Base-by-base conservation (phyloP, 2,113 vertebrate species). In the Mesitornis unicolor region DNA sequence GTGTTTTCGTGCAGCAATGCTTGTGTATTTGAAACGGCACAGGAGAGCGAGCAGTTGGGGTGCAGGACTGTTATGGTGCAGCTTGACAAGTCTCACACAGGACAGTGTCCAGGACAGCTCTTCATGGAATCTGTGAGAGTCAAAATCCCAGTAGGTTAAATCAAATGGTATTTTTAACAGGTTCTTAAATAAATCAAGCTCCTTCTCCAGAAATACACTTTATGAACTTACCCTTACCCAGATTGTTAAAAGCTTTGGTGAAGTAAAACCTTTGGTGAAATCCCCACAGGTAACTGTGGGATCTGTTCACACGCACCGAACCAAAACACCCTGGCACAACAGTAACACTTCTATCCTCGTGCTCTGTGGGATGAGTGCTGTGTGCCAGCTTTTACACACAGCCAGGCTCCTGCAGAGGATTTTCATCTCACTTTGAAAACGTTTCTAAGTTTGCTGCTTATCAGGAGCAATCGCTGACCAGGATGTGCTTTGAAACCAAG, bases 401-500 rank as follows among this genome's bases (percentile, higher is more conserved):
- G 63, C 19, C 12, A 2, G 24, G 47, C n/a, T 15, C 33, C 15
- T 2, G 38, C 47, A 26, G 29, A 43, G 75, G 33, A 8, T 61
- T 69, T 68, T 47, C 69, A 31, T 14, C 56, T 31, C 21, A 3
- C 48, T 60, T 10, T 43, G 69, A 75, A 60, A 78, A 18, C 16
- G 6, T 28, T n/a, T n/a, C n/a, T n/a, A n/a, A n/a, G n/a, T n/a
- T n/a, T 20, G 43, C 3, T 1, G 3, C 19, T 43, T 51, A 13
- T 43, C 16, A 6, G 40, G 45, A 19, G 16, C 57, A 12, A 22
- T 38, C 13, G 5, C n/a, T 18, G 24, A 16, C 11, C 11, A 1
- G 3, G 12, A 11, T 1, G 16, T 26, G 7, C 31, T 35, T 13
- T 11, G 42, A 33, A 59, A 36, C 24, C 45, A 9, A 51, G 40